Evolutionary conservation across 2,888 invertebrate species (phyloP).

Genomic region (Phortica okadai): DNA sequence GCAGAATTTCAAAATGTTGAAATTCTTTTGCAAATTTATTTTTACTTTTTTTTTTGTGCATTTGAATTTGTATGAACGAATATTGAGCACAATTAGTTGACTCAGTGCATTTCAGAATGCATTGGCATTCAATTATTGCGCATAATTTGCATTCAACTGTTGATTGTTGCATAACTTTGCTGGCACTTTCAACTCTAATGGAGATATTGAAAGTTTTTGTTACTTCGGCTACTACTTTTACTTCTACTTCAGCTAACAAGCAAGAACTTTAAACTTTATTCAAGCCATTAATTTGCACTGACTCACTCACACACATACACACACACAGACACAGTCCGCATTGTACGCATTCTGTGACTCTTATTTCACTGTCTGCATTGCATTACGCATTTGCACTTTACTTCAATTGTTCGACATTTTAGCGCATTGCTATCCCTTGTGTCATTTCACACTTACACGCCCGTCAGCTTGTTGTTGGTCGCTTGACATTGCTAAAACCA

Average conservation of each 20-base stretch:
- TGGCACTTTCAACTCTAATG: background rate
- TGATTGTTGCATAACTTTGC: conserved; percentile 7
- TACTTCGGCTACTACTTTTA: background rate
- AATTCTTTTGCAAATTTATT: no score
- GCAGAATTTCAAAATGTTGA: no score
- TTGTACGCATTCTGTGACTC: background rate
- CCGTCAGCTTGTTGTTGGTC: no score
- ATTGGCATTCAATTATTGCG: background rate
- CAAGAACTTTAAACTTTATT: background rate
- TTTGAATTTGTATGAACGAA: no score
- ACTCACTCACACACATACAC: background rate
- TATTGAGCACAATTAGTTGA: no score
- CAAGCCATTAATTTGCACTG: background rate
- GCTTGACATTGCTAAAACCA: conserved; percentile 14
- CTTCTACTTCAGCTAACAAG: background rate
- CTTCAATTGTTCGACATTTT: conserved; percentile 21
- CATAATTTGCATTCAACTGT: conserved; percentile 12
- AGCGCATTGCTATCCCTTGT: background rate
- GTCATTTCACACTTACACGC: background rate
- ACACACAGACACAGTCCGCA: no score
- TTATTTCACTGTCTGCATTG: conserved; percentile 1
- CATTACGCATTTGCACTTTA: conserved; percentile 20
- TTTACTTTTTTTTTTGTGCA: no score
- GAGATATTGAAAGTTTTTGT: background rate
- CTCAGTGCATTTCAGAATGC: no score